These are phyloP conservation scores for Glaucidium brasilianum DNA, from an alignment of 2,113 vertebrate species.

Conservation along the genomic window DNA sequence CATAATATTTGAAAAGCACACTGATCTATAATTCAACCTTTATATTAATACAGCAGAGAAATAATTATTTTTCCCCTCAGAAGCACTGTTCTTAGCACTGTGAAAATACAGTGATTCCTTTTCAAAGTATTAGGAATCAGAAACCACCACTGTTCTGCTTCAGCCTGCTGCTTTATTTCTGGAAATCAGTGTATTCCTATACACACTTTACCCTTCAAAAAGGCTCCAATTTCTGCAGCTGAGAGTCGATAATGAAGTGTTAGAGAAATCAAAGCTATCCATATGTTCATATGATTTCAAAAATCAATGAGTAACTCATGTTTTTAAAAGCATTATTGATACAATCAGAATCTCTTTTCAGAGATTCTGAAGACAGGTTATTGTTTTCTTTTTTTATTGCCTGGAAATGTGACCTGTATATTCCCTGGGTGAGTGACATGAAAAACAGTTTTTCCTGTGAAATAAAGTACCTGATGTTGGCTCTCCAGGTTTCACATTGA, in stretches of 20 bases:
- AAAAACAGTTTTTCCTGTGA: neutral
- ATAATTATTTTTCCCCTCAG: accelerated
- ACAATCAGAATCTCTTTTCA: neutral
- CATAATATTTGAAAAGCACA: neutral
- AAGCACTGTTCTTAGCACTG: neutral
- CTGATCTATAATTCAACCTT: neutral
- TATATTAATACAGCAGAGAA: neutral
- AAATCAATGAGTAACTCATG: neutral
- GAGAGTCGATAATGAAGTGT: neutral
- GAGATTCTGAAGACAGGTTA: neutral
- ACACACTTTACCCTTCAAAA: neutral
- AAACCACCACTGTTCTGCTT: neutral
- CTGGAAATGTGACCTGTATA: neutral
- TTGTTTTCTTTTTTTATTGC: neutral
- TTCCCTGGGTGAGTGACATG: neutral
- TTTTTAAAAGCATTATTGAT: neutral
- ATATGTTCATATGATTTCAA: neutral
- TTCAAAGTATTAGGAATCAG: neutral
- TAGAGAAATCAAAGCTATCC: neutral
- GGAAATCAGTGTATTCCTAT: neutral
- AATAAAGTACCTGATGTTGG: neutral
- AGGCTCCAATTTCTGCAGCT: neutral
- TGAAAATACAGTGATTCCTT: neutral
- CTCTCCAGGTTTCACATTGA: neutral
- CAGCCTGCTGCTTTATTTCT: neutral